Base-by-base conservation (phyloP, 2,888 invertebrate genomes). In the Lypha dubia region DNA sequence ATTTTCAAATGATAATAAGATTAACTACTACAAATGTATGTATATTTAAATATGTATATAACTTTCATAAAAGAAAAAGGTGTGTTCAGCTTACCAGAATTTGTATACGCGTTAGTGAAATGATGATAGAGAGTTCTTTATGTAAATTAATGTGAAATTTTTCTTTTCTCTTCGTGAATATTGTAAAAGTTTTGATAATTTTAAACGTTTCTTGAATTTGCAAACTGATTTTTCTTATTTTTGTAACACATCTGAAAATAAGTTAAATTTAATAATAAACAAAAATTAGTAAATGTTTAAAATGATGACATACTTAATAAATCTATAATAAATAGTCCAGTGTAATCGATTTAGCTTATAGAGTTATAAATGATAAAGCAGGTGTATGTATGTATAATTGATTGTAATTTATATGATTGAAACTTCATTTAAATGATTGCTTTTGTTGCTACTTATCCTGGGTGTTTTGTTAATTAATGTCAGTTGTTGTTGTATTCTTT, bases 361-460 rank as follows among this genome's bases (percentile, higher is more conserved):
- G 28, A 7, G 5, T 28, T 28, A 28, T 28, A 28, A 4, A 28
- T 5, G 5, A n/a, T n/a, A 28, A 28, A 4, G 28, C 5, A 28
- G 2, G 28, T 28, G 28, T 28, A 28, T 28, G 24, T 24, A 11
- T 24, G 3, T n/a, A 5, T 49, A 58, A 35, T 35, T 17, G 32
- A 35, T 17, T 17, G 35, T 11, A 11, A 17, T 58, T 58, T 20
- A 58, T 35, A 35, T 32, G 32, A 32, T 58, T 58, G 35, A 32
- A 17, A 35, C 17, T 4, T 1, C 6, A 35, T 4, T 5, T 35
- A 41, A 20, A 8, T 49, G 49, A 17, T 62, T 15, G 22, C 20
- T 62, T 49, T 35, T 11, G 9, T 38, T 20, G 60, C 20, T 51
- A 53, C 51, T 68, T 51, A 68, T 53, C 38, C 24, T 68, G 53